Evolutionary conservation across 2,888 invertebrate species (phyloP).

Genomic region (Rotaria magnacalcarata): DNA sequence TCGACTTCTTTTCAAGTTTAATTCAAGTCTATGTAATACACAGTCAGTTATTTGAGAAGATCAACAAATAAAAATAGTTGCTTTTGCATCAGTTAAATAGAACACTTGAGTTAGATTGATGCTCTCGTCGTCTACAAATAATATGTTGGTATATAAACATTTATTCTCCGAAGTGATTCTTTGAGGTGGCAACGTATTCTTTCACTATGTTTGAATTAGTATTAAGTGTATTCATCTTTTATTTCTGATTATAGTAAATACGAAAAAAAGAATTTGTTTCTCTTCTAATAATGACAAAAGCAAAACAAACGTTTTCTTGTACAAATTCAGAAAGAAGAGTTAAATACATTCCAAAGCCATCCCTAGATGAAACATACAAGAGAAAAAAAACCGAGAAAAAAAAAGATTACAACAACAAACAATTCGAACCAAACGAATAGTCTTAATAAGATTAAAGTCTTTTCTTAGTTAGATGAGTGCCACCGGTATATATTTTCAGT

Average conservation of each 20-base stretch:
- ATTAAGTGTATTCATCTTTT: not conserved
- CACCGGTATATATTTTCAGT: not conserved
- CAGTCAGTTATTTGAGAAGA: no score
- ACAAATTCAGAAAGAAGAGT: not conserved
- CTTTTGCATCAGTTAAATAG: no score
- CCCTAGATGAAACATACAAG: not conserved
- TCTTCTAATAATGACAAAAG: not conserved
- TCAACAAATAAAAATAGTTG: no score
- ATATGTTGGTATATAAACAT: no score
- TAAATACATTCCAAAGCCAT: not conserved
- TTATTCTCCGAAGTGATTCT: no score
- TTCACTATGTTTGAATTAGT: not conserved
- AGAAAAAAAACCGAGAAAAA: not conserved
- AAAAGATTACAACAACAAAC: not conserved
- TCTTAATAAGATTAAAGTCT: not conserved
- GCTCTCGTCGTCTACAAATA: no score
- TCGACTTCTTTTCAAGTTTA: no score
- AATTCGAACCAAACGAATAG: not conserved
- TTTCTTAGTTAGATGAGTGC: not conserved
- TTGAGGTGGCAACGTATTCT: no score
- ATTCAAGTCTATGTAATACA: no score
- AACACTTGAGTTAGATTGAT: no score
- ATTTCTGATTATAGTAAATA: not conserved
- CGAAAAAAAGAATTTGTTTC: not conserved
- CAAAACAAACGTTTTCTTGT: not conserved